phyloP scores from a whole-genome alignment of 35 echinoderm and acorn worm genomes.

The Chiridota heheva region DNA sequence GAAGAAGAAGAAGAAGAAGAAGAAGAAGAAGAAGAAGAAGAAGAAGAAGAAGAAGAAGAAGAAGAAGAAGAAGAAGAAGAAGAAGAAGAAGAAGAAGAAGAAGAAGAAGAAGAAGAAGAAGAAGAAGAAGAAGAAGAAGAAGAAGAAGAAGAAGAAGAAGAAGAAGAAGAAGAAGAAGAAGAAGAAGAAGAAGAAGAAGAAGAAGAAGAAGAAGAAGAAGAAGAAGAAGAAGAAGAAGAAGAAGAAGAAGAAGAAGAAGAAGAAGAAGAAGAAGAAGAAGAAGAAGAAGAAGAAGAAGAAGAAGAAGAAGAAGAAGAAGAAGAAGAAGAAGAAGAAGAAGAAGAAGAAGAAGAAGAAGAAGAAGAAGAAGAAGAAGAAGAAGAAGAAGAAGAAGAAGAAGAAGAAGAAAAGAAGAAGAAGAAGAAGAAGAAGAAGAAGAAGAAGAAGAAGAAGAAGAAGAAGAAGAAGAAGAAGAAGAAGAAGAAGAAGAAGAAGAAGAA shows the following conservation, averaged over 20 bases:
- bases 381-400: neutral
- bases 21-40: neutral
- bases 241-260: neutral
- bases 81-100: neutral
- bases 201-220: neutral
- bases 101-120: neutral
- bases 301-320: neutral
- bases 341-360: neutral
- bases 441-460: constrained; percentile 6
- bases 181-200: neutral
- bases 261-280: neutral
- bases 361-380: neutral
- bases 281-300: neutral
- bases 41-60: neutral
- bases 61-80: neutral
- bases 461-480: neutral
- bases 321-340: neutral
- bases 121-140: neutral
- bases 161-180: neutral
- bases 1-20: neutral
- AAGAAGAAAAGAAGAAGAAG: neutral
- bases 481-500: neutral
- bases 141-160: neutral
- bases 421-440: neutral
- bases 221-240: neutral